Percentiles rank a stretch among this genome's conserved stretches.
phyloP scores from a whole-genome alignment of 1,140 invertebrate species.

The Pseudomyrmex cubaensis region DNA sequence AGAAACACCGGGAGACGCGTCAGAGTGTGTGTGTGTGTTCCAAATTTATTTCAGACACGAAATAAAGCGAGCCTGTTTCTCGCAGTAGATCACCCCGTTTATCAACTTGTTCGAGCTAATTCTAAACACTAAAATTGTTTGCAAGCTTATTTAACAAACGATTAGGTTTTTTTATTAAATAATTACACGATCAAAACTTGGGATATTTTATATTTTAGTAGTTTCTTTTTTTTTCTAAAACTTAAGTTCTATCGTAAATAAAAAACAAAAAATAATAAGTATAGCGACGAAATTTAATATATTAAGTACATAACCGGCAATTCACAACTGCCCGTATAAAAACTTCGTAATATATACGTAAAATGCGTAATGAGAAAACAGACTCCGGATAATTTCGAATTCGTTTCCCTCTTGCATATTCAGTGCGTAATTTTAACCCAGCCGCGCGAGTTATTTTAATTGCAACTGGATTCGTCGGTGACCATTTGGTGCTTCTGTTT shows the following conservation, averaged over 20 bases:
- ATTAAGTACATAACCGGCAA: background rate
- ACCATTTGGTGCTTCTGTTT: conserved; percentile 9
- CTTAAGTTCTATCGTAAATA: too few relatives aligned
- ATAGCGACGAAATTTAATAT: background rate
- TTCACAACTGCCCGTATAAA: too few relatives aligned
- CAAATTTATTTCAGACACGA: conserved; percentile 35
- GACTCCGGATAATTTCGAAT: background rate
- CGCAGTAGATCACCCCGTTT: conserved; percentile 10
- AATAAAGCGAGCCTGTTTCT: conserved; percentile 22
- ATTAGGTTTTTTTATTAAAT: background rate
- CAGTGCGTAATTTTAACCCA: conserved; percentile 26
- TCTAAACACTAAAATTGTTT: background rate
- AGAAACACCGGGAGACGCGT: background rate
- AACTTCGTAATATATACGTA: background rate
- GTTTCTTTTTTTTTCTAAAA: too few relatives aligned
- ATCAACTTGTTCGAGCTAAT: background rate
- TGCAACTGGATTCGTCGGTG: conserved; percentile 20
- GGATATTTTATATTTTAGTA: too few relatives aligned
- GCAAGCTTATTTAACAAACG: background rate
- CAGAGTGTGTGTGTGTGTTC: too few relatives aligned
- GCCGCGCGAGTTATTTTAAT: conserved; percentile 39
- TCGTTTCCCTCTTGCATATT: background rate
- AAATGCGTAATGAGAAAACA: background rate
- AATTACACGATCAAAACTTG: too few relatives aligned
- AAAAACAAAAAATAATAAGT: too few relatives aligned